Percentiles rank a stretch among this genome's conserved stretches.
These are phyloP conservation scores for Lagorchestes hirsutus DNA, from an alignment of 2,797 vertebrate genomes.

Conservation along the genomic window DNA sequence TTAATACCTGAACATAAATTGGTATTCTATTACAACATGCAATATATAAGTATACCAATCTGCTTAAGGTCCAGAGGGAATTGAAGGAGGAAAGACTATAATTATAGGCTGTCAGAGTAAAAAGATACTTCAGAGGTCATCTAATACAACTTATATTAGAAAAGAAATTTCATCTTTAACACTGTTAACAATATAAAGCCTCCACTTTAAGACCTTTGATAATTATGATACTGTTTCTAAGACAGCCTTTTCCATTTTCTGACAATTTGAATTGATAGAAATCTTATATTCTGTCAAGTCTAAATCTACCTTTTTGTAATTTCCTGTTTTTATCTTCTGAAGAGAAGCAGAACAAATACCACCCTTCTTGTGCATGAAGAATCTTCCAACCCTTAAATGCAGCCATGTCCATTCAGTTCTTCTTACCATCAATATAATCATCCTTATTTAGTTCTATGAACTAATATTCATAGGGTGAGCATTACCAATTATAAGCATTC, in stretches of 20 bases:
- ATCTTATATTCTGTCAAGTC: neutral
- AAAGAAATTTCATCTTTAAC: neutral
- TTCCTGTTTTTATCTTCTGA: neutral
- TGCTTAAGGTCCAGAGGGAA: neutral
- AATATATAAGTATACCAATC: neutral
- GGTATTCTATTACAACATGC: neutral
- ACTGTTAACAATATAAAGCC: neutral
- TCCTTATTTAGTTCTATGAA: neutral
- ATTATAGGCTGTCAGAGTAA: neutral
- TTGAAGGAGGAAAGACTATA: neutral
- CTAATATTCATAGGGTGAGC: neutral
- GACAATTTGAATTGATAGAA: neutral
- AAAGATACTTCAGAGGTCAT: neutral
- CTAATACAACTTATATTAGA: neutral
- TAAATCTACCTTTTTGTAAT: neutral
- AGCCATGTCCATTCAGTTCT: neutral
- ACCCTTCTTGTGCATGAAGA: neutral
- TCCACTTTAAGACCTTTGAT: neutral
- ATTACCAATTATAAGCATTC: neutral
- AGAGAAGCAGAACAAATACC: neutral
- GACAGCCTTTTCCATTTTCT: neutral
- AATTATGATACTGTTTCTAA: neutral
- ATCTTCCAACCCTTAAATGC: neutral
- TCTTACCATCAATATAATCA: neutral
- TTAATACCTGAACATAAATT: neutral